phyloP scores from a whole-genome alignment of 2,113 vertebrate genomes.

The Isurus oxyrinchus region DNA sequence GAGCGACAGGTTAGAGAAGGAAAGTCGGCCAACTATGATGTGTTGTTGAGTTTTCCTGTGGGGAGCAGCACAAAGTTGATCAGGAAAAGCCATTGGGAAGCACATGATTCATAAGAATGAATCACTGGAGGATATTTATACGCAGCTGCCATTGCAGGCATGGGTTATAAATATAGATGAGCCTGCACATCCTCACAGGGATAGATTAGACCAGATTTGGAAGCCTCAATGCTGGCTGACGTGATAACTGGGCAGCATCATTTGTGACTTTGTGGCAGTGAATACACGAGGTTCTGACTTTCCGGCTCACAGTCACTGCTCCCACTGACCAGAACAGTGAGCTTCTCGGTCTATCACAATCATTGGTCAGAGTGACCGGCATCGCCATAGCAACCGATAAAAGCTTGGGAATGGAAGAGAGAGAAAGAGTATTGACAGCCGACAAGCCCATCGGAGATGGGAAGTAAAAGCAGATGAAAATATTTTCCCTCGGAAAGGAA shows the following conservation, averaged over 20 bases:
- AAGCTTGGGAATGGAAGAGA: background rate
- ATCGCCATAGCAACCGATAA: background rate
- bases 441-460: background rate
- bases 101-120: background rate
- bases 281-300: background rate
- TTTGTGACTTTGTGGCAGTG: no score
- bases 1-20: no score
- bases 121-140: background rate
- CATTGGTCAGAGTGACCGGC: background rate
- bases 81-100: background rate
- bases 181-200: no score
- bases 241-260: no score
- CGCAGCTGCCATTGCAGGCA: background rate
- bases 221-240: no score
- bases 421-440: background rate
- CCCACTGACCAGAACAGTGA: background rate
- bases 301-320: no score
- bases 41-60: background rate
- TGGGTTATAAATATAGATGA: no score
- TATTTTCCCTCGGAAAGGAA: background rate
- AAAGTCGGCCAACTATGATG: no score
- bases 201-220: no score
- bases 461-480: background rate
- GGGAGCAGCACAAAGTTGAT: background rate
- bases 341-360: background rate